Evolutionary conservation across 2,113 vertebrate genomes (phyloP), one percentile per base, ranked within the genome.

Genomic region (Parus major): DNA sequence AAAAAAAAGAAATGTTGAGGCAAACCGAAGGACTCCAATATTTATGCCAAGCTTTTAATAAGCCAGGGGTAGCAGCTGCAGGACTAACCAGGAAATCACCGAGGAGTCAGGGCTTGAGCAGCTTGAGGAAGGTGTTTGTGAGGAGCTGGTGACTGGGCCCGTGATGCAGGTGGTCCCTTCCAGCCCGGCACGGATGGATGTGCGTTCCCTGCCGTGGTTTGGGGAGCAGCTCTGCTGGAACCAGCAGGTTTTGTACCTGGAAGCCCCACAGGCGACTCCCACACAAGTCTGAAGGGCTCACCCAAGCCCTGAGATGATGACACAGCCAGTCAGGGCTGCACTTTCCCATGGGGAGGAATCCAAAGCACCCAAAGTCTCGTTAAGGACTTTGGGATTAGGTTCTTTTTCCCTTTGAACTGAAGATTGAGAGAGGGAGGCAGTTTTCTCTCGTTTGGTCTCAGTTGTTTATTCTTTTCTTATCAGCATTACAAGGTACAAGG

Each of bases 41-140:
- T 64, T 88, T 69, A 42, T 76, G 59, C 78, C 88, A 86, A 73
- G 41, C 11, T 93, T 88, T 93, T 92, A 92, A 80, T 42, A 86
- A 85, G 46, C 1, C 4, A 73, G 47, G 24, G 82, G 44, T 21
- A 93, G 83, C 86, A 97, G 92, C 94, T 96, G 94, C 94, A 88
- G 55, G 76, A 42, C 49, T 56, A 73, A 90, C 82, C 55, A 39
- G 80, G 86, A 93, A 94, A 81, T 75, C 89, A 56, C 68, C 0
- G 10, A 90, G 80, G 56, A 71, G 88, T 8, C 7, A 0, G 66
- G 64, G 57, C 91, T 79, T 84, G 96, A 17, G 61, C 91, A 93
- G 72, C 95, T 75, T 96, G 89, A 11, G 81, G 73, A 84, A 95
- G 89, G 95, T 89, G 91, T 92, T 92, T 52, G 69, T 93, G 94